These are phyloP conservation scores for Saxidomus purpurata DNA, from an alignment of 1,140 invertebrate species.

Conservation along the genomic window DNA sequence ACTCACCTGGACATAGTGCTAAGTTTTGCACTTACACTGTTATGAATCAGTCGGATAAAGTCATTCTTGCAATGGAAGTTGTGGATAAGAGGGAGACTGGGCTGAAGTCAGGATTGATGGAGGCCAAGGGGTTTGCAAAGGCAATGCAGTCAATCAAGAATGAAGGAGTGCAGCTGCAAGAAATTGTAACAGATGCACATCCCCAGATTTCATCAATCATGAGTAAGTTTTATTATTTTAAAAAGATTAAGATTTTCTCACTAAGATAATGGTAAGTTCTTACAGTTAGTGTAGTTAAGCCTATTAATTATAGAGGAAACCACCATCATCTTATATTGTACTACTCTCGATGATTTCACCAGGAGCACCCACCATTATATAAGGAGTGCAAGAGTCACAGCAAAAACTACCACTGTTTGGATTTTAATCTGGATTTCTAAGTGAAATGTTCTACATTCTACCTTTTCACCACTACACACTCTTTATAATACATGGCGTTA, in stretches of 20 bases:
- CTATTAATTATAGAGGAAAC: too few species aligned
- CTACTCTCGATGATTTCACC: too few species aligned
- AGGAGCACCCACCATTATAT: too few species aligned
- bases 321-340: too few species aligned
- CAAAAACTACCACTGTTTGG: too few species aligned
- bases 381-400: too few species aligned
- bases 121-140: not conserved
- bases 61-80: slow-evolving; percentile 9
- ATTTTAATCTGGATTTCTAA: not conserved
- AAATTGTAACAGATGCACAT: slow-evolving; percentile 42
- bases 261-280: not conserved
- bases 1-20: not conserved
- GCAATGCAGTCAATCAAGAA: not conserved
- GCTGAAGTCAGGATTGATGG: slow-evolving; percentile 6
- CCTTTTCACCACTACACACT: too few species aligned
- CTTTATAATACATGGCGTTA: too few species aligned
- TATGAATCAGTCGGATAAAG: slow-evolving; percentile 14
- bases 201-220: slow-evolving; percentile 1
- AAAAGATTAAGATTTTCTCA: not conserved
- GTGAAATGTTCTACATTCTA: too few species aligned
- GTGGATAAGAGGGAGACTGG: slow-evolving; percentile 9
- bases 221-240: not conserved
- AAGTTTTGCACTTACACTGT: not conserved
- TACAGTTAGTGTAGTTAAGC: too few species aligned
- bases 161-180: not conserved